A percentile compares a stretch with the other conserved stretches of the same genome.
phyloP scores from a whole-genome alignment of 2,888 invertebrate species.

The Horisme vitalbata region DNA sequence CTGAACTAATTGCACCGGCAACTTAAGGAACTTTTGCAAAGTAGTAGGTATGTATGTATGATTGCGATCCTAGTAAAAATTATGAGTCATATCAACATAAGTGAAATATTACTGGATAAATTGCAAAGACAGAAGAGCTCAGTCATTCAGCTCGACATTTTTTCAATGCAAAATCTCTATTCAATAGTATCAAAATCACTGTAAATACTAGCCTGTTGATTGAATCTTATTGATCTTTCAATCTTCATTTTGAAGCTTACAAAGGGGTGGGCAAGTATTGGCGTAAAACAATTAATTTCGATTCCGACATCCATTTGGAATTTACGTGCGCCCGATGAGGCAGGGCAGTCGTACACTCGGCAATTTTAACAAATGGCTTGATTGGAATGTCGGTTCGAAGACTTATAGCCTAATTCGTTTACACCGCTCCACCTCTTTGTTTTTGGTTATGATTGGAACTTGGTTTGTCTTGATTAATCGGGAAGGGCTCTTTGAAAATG shows the following conservation, averaged over 20 bases:
- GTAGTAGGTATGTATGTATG: no score
- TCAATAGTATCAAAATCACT: neutral
- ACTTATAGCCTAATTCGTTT: conserved; percentile 61
- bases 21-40: no score
- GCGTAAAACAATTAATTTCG: conserved; percentile 53
- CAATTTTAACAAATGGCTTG: conserved; percentile 69
- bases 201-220: neutral
- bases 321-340: conserved; percentile 34
- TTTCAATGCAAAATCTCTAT: neutral
- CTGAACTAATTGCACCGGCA: no score
- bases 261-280: conserved; percentile 25
- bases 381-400: conserved; percentile 53
- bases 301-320: conserved; percentile 47
- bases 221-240: conserved; percentile 14
- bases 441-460: conserved; percentile 39
- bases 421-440: conserved; percentile 40
- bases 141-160: no score
- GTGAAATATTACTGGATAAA: no score
- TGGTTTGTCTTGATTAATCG: conserved; percentile 35
- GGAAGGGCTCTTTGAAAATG: conserved; percentile 2
- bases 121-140: neutral
- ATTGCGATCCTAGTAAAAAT: no score
- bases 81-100: no score
- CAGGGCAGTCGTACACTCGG: conserved; percentile 39
- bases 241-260: conserved; percentile 17